Base-by-base conservation (phyloP, 2,113 vertebrate species). In the Pantherophis guttatus region DNA sequence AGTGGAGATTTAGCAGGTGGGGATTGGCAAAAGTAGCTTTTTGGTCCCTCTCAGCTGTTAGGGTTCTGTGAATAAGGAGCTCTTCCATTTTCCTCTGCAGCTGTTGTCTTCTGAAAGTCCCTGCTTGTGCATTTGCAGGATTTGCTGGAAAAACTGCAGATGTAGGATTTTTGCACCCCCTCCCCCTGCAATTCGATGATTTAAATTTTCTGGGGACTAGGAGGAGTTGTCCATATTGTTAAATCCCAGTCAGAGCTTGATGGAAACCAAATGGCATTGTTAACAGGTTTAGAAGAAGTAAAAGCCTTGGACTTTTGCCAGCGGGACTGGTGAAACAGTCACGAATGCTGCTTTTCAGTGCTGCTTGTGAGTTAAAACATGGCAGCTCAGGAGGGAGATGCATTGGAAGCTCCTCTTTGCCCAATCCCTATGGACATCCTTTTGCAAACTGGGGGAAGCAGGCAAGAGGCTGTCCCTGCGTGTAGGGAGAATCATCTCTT, bases 191-290 rank as follows among this genome's bases (percentile, higher is more conserved):
- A 81, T 44, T 26, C 8, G 44, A 93, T 93, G 88, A 93, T 90
- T 50, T 90, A 90, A 93, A 89, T 93, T 90, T 86, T 53, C 8
- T 89, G 52, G 29, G 48, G 23, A 11, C 24, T 4, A 52, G 62
- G 92, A 81, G 44, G 85, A 53, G 24, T 90, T 58, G 52, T 53
- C 88, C 33, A 33, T 93, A 62, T 90, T 62, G 29, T 86, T 90
- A 86, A 89, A 62, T 59, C 86, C 87, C 88, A 54, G 4, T 21
- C 5, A 62, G 26, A 11, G 13, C 88, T 62, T 93, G 92, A 87
- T 86, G 75, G 55, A 87, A 93, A 86, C 92, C 88, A 86, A 93
- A 90, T 90, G 92, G 88, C 75, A 54, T 90, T 90, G 92, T 62
- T 39, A 93, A 93, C 26, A 39, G 44, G 86, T 55, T 59, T 86